These are phyloP conservation scores for Leptobrachium leishanense DNA, from an alignment of 2,113 vertebrate species.

Conservation along the genomic window DNA sequence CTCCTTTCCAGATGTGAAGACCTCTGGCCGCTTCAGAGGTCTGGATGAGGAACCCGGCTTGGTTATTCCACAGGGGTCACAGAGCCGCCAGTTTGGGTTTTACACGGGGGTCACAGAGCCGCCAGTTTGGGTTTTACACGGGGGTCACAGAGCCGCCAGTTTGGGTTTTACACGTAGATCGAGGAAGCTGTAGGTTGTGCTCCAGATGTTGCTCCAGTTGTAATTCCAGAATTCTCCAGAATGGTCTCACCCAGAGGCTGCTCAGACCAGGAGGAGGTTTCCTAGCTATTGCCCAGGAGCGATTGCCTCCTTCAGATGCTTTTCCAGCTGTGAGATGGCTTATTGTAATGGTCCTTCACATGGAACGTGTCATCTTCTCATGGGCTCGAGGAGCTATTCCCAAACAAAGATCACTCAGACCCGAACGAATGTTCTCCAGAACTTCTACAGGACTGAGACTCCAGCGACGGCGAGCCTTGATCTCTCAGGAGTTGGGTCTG, in stretches of 20 bases:
- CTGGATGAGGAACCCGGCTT: not conserved
- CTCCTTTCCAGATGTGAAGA: not conserved
- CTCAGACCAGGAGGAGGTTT: no score
- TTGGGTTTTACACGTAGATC: no score
- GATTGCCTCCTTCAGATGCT: not conserved
- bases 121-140: no score
- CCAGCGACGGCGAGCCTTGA: not conserved
- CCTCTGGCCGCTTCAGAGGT: not conserved
- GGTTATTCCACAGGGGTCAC: no score
- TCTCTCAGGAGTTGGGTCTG: no score
- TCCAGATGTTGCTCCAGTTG: not conserved
- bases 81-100: no score
- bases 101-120: no score
- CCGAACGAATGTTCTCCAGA: not conserved
- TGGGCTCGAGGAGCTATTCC: not conserved
- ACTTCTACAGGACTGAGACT: not conserved
- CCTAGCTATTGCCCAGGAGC: no score
- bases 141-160: no score
- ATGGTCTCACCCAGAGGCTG: not conserved
- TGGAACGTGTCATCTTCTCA: slow-evolving; percentile 5
- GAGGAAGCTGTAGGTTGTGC: no score
- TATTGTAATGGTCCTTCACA: slow-evolving; percentile 5
- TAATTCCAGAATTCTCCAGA: not conserved
- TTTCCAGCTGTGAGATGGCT: not conserved
- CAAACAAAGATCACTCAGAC: not conserved